A percentile compares a stretch with the other conserved stretches of the same genome.
phyloP scores from a whole-genome alignment of 2,888 invertebrate species.

The Pycnomerus fuliginosus region DNA sequence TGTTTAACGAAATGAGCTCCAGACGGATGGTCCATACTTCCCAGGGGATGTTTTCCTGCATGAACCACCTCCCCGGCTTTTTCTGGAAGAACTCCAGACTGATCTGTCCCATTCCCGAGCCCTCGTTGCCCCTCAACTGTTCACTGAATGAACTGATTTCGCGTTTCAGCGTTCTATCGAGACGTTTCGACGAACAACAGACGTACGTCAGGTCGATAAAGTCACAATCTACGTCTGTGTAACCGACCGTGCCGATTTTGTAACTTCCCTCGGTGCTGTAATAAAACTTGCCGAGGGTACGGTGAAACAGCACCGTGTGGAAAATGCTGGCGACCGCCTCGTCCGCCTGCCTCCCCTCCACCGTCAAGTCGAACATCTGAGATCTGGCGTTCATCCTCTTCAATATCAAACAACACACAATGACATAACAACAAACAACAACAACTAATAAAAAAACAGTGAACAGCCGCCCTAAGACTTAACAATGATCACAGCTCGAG shows the following conservation, averaged over 20 bases:
- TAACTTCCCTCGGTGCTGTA: slow-evolving; percentile 94
- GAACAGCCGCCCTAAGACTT: slow-evolving; percentile 12
- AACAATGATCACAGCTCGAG: slow-evolving; percentile 21
- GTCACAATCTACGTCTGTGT: slow-evolving; percentile 96
- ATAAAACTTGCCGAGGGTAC: slow-evolving; percentile 88
- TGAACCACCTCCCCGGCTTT: slow-evolving; percentile 81
- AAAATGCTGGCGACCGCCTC: slow-evolving; percentile 90
- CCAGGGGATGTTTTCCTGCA: slow-evolving; percentile 93
- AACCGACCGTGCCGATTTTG: slow-evolving; percentile 93
- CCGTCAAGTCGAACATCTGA: slow-evolving; percentile 76
- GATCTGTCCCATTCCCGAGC: slow-evolving; percentile 76
- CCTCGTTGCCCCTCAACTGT: slow-evolving; percentile 67
- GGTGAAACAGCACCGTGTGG: slow-evolving; percentile 88
- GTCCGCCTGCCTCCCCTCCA: slow-evolving; percentile 90
- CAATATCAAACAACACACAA: slow-evolving; percentile 8
- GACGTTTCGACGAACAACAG: slow-evolving; percentile 81
- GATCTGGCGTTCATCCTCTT: slow-evolving; percentile 76
- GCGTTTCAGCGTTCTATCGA: slow-evolving; percentile 70
- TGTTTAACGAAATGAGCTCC: slow-evolving; percentile 81
- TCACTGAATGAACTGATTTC: slow-evolving; percentile 80
- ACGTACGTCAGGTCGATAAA: slow-evolving; percentile 98
- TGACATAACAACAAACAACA: slow-evolving; percentile 6
- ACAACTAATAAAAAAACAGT: slow-evolving; percentile 5
- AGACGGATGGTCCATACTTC: slow-evolving; percentile 97
- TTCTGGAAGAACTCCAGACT: slow-evolving; percentile 94